Evolutionary conservation across 2,113 vertebrate genomes (phyloP).

Genomic region (Perca flavescens): DNA sequence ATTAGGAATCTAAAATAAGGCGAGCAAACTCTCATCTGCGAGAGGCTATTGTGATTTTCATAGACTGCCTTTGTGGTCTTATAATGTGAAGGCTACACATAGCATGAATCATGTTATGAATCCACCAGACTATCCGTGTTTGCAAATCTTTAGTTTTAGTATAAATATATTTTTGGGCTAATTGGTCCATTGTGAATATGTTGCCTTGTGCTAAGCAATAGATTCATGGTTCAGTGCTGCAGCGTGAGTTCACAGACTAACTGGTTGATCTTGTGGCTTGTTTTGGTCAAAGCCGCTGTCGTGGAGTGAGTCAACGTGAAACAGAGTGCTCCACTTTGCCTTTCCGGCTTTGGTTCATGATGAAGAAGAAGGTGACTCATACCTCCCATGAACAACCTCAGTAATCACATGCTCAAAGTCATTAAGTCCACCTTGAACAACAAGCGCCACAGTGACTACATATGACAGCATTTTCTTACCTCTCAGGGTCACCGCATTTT

Average conservation of each 20-base stretch:
- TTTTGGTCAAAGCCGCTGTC: slow-evolving; percentile 49
- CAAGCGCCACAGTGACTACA: slow-evolving; percentile 13
- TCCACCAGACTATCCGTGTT: background rate
- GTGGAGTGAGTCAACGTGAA: slow-evolving; percentile 58
- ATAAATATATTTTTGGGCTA: background rate
- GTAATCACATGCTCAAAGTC: slow-evolving; percentile 63
- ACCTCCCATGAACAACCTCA: slow-evolving; percentile 44
- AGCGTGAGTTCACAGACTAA: background rate
- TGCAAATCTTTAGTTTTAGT: background rate
- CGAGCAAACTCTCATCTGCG: slow-evolving; percentile 59
- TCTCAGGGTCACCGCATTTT: background rate
- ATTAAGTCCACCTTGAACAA: slow-evolving; percentile 61
- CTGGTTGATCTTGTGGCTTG: slow-evolving; percentile 47
- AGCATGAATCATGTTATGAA: background rate
- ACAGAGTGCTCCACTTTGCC: slow-evolving; percentile 44
- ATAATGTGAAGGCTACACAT: slow-evolving; percentile 15
- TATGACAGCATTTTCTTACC: background rate
- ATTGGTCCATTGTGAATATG: background rate
- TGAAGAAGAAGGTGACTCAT: slow-evolving; percentile 60
- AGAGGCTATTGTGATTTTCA: slow-evolving; percentile 63
- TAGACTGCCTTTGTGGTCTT: slow-evolving; percentile 25
- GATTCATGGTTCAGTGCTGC: slow-evolving; percentile 15
- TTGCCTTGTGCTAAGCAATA: background rate
- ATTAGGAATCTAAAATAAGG: slow-evolving; percentile 67
- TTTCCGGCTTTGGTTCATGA: slow-evolving; percentile 45